These are phyloP conservation scores for Phrynosoma platyrhinos DNA, from an alignment of 2,113 vertebrate genomes.

Conservation along the genomic window DNA sequence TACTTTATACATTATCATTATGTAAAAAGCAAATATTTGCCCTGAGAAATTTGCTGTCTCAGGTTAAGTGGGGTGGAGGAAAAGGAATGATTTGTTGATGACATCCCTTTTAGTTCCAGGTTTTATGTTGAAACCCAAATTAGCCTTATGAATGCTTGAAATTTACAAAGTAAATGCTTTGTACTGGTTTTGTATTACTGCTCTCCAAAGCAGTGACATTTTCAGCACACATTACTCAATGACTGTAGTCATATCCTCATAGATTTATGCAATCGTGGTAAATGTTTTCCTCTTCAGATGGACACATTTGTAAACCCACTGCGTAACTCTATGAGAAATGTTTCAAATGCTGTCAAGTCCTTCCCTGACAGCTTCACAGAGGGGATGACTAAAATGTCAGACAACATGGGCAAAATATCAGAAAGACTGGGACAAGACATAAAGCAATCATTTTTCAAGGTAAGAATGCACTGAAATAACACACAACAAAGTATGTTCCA, in stretches of 20 bases:
- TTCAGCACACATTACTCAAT: constrained; percentile 47
- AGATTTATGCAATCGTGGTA: constrained; percentile 68
- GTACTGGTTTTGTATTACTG: constrained; percentile 36
- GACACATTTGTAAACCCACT: constrained; percentile 98
- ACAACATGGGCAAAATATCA: constrained; percentile 99
- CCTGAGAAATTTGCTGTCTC: neutral
- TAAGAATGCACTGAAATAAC: constrained; percentile 71
- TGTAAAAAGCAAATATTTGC: neutral
- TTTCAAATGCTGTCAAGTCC: constrained; percentile 96
- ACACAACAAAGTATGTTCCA: constrained; percentile 2
- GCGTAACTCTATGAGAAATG: constrained; percentile 97
- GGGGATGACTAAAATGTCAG: constrained; percentile 97
- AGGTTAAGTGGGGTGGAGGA: neutral
- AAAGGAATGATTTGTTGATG: neutral
- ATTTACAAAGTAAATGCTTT: constrained; percentile 35
- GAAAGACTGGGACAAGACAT: constrained; percentile 97
- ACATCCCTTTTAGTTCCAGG: neutral
- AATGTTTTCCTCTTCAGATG: constrained; percentile 86
- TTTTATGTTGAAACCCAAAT: neutral
- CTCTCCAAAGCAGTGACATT: constrained; percentile 44
- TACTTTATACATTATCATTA: neutral
- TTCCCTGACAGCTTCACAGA: constrained; percentile 98
- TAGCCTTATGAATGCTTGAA: constrained; percentile 16
- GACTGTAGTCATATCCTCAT: constrained; percentile 62
- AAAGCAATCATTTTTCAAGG: constrained; percentile 98